Evolutionary conservation across 2,888 invertebrate genomes (phyloP).

Genomic region (Chelonus formosanus): DNA sequence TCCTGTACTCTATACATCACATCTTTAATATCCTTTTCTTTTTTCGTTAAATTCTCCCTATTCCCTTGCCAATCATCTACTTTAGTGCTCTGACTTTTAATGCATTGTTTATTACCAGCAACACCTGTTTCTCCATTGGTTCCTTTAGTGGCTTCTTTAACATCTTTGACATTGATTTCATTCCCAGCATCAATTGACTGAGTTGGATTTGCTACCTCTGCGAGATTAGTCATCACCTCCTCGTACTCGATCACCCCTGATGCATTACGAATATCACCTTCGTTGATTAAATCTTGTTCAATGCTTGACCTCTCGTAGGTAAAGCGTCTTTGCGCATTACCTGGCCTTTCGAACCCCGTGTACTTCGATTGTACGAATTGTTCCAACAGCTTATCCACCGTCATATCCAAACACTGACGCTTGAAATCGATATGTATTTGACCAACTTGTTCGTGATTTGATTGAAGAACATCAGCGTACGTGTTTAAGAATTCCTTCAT

Average conservation of each 20-base stretch:
- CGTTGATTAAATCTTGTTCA: constrained; percentile 15
- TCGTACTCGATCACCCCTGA: constrained; percentile 62
- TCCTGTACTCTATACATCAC: constrained; percentile 48
- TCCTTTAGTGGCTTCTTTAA: constrained; percentile 49
- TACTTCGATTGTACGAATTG: constrained; percentile 92
- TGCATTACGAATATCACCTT: constrained; percentile 29
- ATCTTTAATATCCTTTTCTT: constrained; percentile 45
- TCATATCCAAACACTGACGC: constrained; percentile 88
- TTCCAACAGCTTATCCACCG: constrained; percentile 90
- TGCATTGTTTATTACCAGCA: constrained; percentile 62
- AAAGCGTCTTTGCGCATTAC: constrained; percentile 64
- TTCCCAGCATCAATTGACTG: constrained; percentile 47
- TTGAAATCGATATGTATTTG: constrained; percentile 93
- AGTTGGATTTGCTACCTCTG: constrained; percentile 56
- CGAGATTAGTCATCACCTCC: constrained; percentile 58
- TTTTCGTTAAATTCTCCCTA: constrained; percentile 54
- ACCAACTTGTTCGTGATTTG: constrained; percentile 90
- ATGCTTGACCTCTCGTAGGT: constrained; percentile 13
- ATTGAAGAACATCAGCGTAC: constrained; percentile 87
- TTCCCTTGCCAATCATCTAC: constrained; percentile 58
- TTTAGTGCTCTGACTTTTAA: constrained; percentile 59
- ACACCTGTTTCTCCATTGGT: constrained; percentile 63
- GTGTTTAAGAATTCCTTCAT: constrained; percentile 95
- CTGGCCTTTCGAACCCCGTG: constrained; percentile 92
- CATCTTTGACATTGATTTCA: constrained; percentile 30